phyloP scores from a whole-genome alignment of 2,888 invertebrate species.

The Mythimna loreyi region DNA sequence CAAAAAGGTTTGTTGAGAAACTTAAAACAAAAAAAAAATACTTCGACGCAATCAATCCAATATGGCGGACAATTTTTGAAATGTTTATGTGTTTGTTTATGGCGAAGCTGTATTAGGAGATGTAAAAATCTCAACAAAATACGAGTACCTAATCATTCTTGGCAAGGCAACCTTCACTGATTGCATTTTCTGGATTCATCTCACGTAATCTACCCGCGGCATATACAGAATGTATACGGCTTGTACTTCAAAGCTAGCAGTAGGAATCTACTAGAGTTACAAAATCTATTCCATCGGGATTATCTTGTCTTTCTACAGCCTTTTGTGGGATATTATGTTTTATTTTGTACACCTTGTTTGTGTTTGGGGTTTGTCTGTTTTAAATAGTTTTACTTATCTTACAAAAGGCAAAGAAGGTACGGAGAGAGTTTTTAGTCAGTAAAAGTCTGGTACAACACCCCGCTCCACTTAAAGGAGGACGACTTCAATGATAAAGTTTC shows the following conservation, averaged over 20 bases:
- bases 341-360: slow-evolving; percentile 1
- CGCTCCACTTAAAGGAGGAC: too few relatives aligned
- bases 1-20: too few relatives aligned
- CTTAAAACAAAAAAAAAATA: too few relatives aligned
- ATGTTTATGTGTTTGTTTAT: too few relatives aligned
- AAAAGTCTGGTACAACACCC: too few relatives aligned
- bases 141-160: background rate
- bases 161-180: background rate
- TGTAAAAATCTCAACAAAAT: background rate
- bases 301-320: slow-evolving; percentile 8
- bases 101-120: too few relatives aligned
- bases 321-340: slow-evolving; percentile 6
- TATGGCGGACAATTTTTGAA: too few relatives aligned
- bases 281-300: slow-evolving; percentile 30
- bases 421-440: too few relatives aligned
- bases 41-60: too few relatives aligned
- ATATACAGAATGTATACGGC: background rate
- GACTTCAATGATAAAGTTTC: too few relatives aligned
- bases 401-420: too few relatives aligned
- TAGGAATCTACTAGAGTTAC: slow-evolving; percentile 19
- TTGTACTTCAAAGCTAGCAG: slow-evolving; percentile 7
- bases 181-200: slow-evolving; percentile 9
- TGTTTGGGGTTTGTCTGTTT: background rate
- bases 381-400: too few relatives aligned
- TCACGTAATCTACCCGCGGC: slow-evolving; percentile 25